Evolutionary conservation across 2,888 invertebrate genomes (phyloP).

Genomic region (Marasmarcha lunaedactyla): DNA sequence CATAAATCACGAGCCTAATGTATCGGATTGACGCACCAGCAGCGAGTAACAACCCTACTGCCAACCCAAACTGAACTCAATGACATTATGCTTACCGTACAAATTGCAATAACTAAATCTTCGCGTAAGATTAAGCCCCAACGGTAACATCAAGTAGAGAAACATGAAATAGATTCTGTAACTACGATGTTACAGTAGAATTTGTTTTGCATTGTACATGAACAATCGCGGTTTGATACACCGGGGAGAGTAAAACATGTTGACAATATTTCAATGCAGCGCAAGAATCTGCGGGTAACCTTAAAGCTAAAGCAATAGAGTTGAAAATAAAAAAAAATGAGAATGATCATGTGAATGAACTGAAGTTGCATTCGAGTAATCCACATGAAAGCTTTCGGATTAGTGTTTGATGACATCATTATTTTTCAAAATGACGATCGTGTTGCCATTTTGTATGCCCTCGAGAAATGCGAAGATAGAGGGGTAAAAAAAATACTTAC

Average conservation of each 20-base stretch:
- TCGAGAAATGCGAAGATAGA: slow-evolving; percentile 26
- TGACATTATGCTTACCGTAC: slow-evolving; percentile 11
- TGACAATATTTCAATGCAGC: slow-evolving; percentile 11
- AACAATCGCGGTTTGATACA: slow-evolving; percentile 33
- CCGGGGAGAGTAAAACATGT: slow-evolving; percentile 20
- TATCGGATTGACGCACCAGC: slow-evolving; percentile 58
- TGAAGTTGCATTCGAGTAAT: slow-evolving; percentile 38
- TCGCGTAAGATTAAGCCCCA: neutral
- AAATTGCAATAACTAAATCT: neutral
- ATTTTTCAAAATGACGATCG: slow-evolving; percentile 62
- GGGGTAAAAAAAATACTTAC: slow-evolving; percentile 22
- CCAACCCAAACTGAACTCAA: slow-evolving; percentile 17
- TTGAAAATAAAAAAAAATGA: neutral
- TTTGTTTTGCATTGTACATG: neutral
- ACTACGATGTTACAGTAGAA: slow-evolving; percentile 8
- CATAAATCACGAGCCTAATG: slow-evolving; percentile 67
- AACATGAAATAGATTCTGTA: slow-evolving; percentile 3
- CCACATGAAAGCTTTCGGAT: slow-evolving; percentile 69
- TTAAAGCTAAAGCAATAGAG: slow-evolving; percentile 1
- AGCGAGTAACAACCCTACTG: slow-evolving; percentile 33
- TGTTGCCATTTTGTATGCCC: slow-evolving; percentile 52
- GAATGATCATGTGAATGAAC: slow-evolving; percentile 4
- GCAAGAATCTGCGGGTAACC: neutral
- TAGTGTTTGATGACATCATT: slow-evolving; percentile 71
- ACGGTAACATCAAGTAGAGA: too few relatives aligned